A percentile compares a stretch with the other conserved stretches of the same genome.
Conservation (phyloP, 2,113 vertebrate species). For the Reinhardtius hippoglossoides region DNA sequence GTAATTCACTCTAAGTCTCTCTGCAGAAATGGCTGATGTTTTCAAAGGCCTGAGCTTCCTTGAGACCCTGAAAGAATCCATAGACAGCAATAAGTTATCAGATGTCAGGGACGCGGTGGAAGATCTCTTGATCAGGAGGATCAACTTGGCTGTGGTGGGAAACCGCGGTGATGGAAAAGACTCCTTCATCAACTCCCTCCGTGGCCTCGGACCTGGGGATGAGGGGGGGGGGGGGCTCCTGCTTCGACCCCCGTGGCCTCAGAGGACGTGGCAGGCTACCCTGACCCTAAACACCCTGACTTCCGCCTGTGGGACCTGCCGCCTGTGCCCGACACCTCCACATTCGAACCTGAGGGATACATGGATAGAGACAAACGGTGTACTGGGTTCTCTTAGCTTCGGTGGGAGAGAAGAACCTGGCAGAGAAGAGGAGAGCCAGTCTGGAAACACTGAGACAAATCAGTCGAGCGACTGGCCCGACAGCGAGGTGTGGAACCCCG, state of each 20-base stretch:
- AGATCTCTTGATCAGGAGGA: conserved; percentile 80
- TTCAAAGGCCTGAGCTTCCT: conserved; percentile 76
- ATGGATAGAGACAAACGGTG: conserved; percentile 64
- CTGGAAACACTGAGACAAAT: conserved; percentile 59
- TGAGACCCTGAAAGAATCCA: conserved; percentile 78
- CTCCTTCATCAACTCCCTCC: conserved; percentile 75
- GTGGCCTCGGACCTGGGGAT: conserved; percentile 67
- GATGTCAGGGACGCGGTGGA: conserved; percentile 80
- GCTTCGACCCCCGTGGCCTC: conserved; percentile 25
- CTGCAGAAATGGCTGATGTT: conserved; percentile 75
- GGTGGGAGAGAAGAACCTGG: conserved; percentile 55
- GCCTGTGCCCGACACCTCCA: conserved; percentile 38
- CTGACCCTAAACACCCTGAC: conserved; percentile 73
- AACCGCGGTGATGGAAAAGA: conserved; percentile 70
- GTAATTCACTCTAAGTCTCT: neutral
- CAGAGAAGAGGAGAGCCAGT: conserved; percentile 61
- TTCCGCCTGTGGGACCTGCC: conserved; percentile 81
- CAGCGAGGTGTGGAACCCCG: too few relatives aligned
- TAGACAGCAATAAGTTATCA: conserved; percentile 78
- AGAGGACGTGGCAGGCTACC: conserved; percentile 70
- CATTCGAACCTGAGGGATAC: conserved; percentile 71
- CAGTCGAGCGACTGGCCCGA: too few relatives aligned
- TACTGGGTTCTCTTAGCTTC: conserved; percentile 76
- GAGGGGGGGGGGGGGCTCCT: conserved; percentile 61
- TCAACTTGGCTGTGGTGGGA: conserved; percentile 75